Evolutionary conservation across 2,797 vertebrate genomes (phyloP).

Genomic region (Pipistrellus nathusii): DNA sequence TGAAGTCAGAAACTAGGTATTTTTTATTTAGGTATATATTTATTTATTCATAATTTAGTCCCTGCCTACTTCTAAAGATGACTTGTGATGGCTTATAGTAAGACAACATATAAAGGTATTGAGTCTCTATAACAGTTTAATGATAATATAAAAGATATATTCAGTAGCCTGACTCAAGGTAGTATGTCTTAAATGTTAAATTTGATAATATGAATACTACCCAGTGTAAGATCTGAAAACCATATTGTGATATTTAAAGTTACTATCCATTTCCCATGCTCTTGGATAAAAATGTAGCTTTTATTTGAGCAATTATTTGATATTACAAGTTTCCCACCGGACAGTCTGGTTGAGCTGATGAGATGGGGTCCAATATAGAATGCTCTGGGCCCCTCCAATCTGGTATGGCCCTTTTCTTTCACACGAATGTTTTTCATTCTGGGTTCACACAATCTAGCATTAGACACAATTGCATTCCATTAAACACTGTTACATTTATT

Average conservation of each 20-base stretch:
- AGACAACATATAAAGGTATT: not conserved
- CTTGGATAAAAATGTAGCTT: not conserved
- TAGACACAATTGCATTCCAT: not conserved
- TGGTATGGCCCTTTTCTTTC: not conserved
- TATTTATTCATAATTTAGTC: slow-evolving; percentile 69
- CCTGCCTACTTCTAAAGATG: slow-evolving; percentile 29
- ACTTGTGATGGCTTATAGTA: slow-evolving; percentile 33
- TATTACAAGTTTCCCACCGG: not conserved
- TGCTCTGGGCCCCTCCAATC: not conserved
- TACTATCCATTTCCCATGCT: not conserved
- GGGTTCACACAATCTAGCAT: not conserved
- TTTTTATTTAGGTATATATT: slow-evolving; percentile 49
- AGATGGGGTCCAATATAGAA: not conserved
- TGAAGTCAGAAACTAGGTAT: slow-evolving; percentile 5
- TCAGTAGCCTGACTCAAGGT: slow-evolving; percentile 42
- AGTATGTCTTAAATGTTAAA: slow-evolving; percentile 33
- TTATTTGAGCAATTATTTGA: not conserved
- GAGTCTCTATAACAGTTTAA: not conserved
- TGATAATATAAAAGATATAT: slow-evolving; percentile 1
- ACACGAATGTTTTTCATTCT: not conserved
- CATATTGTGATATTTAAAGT: not conserved
- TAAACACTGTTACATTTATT: not conserved
- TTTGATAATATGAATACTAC: slow-evolving; percentile 11
- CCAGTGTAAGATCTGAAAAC: not conserved
- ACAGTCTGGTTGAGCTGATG: not conserved